These are phyloP conservation scores for Leucophenga montana DNA, from an alignment of 2,888 invertebrate genomes.

Conservation along the genomic window DNA sequence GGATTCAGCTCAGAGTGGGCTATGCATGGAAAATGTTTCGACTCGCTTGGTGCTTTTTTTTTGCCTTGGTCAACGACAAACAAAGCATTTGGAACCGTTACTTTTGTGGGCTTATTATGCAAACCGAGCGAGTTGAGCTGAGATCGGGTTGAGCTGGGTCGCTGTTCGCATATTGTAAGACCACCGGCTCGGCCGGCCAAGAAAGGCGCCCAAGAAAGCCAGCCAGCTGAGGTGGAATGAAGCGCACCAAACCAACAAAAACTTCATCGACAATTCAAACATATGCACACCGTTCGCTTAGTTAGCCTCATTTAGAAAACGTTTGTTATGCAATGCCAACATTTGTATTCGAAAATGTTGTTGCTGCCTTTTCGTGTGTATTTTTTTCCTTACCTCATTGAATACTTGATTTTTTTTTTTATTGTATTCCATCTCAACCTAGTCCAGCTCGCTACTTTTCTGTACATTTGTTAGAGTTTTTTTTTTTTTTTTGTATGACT, in stretches of 20 bases:
- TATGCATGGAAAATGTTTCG: constrained; percentile 51
- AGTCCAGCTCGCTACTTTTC: constrained; percentile 61
- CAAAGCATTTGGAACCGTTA: constrained; percentile 61
- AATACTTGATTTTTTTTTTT: constrained; percentile 39
- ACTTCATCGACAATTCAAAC: constrained; percentile 65
- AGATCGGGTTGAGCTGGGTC: constrained; percentile 1
- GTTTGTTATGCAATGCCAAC: constrained; percentile 70
- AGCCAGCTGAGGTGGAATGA: neutral
- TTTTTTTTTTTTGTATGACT: constrained; percentile 15
- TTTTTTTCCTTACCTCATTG: constrained; percentile 7
- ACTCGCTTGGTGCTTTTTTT: constrained; percentile 54
- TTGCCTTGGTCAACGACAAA: constrained; percentile 41
- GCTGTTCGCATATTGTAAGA: constrained; percentile 20
- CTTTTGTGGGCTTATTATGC: constrained; percentile 69
- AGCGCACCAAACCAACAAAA: constrained; percentile 40
- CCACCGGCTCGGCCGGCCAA: constrained; percentile 5
- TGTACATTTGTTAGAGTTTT: constrained; percentile 13
- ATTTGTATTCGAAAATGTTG: constrained; percentile 69
- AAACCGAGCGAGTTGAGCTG: constrained; percentile 36
- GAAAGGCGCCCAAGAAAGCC: constrained; percentile 12
- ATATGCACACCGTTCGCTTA: constrained; percentile 59
- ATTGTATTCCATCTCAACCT: constrained; percentile 45
- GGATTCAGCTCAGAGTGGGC: constrained; percentile 37
- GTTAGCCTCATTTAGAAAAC: constrained; percentile 67
- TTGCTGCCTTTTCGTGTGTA: constrained; percentile 33